Evolutionary conservation across 2,888 invertebrate species (phyloP), one percentile per base, ranked within the genome.

Genomic region (Leptopilina drosophilae): DNA sequence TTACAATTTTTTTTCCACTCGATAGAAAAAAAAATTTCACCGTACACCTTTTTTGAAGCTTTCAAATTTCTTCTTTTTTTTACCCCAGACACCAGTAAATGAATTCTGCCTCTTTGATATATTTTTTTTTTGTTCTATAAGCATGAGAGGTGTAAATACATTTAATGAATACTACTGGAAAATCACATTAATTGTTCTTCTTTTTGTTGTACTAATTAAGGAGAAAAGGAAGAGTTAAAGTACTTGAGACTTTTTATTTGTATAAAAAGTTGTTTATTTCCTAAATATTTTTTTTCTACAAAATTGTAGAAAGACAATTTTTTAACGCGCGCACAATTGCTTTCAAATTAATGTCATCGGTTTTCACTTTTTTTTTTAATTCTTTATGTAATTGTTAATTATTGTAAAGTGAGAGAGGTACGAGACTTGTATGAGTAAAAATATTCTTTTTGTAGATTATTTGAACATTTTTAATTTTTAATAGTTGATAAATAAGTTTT

Each of bases 221-320:
- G 73, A 73, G 73, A 73, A 9, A 59, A 26, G 73, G 5, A 9
- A 56, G 7, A 73, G 73, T 73, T 33, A 73, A 69, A 73, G 33
- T 69, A 53, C 14, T 14, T 33, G 4, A 73, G 73, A 59, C 33
- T 67, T 11, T 49, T 49, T 49, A 11, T 49, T 26, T 56, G 73
- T 59, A 73, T 33, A 73, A 62, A 73, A 73, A 73, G 26, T 73
- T 40, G 73, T 73, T 73, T 73, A 73, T 73, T 73, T 56, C 73
- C 40, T 73, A 73, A 73, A 73, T 73, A 26, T 11, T 49, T 49
- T 73, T 49, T 73, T 7, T 73, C 73, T 73, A 73, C 73, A 73
- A 73, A n/a, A 56, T 73, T 73, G 73, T 73, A 56, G 56, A 73
- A 73, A 33, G 56, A 73, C 53, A 73, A 73, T 73, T 73, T 73